phyloP scores from a whole-genome alignment of 1,140 invertebrate genomes.

The Propsilocerus akamusi region DNA sequence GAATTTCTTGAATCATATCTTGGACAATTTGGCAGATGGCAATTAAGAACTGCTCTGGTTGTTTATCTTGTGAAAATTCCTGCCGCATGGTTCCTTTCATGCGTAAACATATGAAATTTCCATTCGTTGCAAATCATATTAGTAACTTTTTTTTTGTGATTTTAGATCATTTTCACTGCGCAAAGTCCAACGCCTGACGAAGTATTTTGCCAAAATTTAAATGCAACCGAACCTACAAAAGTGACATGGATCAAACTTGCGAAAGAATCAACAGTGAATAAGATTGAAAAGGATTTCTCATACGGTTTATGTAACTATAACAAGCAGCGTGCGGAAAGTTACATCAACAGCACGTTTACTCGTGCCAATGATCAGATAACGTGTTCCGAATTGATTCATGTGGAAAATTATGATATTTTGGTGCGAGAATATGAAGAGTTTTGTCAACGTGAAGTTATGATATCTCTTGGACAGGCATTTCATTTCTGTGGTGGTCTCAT shows the following conservation, averaged over 20 bases:
- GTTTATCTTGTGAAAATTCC: slow-evolving; percentile 26
- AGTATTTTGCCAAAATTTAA: background rate
- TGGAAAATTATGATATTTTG: slow-evolving; percentile 17
- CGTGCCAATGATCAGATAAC: background rate
- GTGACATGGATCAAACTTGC: background rate
- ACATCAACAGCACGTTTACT: too few relatives aligned
- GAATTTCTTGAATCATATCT: slow-evolving; percentile 20
- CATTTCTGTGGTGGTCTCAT: slow-evolving; percentile 25
- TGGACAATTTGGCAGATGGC: slow-evolving; percentile 25
- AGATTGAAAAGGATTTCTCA: background rate
- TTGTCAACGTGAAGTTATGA: slow-evolving; percentile 22
- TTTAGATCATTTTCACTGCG: background rate
- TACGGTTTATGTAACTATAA: background rate
- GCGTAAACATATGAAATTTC: slow-evolving; percentile 19
- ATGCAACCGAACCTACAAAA: background rate
- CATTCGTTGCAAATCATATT: too few relatives aligned
- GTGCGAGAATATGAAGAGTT: slow-evolving; percentile 24
- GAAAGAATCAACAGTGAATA: background rate
- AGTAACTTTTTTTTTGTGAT: background rate
- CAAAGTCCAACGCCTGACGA: background rate
- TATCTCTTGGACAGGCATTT: slow-evolving; percentile 25
- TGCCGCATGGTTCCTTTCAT: slow-evolving; percentile 27
- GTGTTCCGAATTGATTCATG: slow-evolving; percentile 13
- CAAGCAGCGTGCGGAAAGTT: background rate
- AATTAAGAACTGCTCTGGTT: slow-evolving; percentile 22